These are phyloP conservation scores for Octopus sinensis DNA, from an alignment of 1,140 invertebrate genomes.

Conservation along the genomic window DNA sequence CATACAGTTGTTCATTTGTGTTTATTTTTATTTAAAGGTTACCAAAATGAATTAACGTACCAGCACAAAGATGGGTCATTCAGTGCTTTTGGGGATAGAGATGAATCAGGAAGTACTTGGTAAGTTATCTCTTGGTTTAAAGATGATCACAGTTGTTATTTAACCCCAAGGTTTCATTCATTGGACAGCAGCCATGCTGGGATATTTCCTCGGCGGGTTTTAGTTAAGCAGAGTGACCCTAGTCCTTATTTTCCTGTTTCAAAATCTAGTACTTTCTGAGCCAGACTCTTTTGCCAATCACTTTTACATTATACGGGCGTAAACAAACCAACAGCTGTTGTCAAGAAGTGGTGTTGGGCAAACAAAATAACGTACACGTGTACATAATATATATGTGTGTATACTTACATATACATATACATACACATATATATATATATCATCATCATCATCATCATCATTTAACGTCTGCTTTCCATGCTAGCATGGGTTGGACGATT, in stretches of 20 bases:
- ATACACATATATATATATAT: too few relatives aligned
- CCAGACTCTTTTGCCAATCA: not conserved
- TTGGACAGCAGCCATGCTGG: not conserved
- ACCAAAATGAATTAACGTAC: constrained; percentile 90
- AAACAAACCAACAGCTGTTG: too few relatives aligned
- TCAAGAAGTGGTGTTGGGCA: too few relatives aligned
- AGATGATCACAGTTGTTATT: not conserved
- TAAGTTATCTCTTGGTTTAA: constrained; percentile 28
- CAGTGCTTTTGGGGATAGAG: constrained; percentile 82
- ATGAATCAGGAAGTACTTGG: constrained; percentile 87
- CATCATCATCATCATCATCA: too few relatives aligned
- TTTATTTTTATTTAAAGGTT: too few relatives aligned
- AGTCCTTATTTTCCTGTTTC: constrained; percentile 49
- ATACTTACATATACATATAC: too few relatives aligned
- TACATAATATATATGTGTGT: too few relatives aligned
- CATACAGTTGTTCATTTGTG: too few relatives aligned
- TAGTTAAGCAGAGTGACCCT: constrained; percentile 76
- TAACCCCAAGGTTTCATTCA: not conserved
- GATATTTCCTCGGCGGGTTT: not conserved
- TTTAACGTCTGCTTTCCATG: too few relatives aligned
- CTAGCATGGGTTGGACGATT: too few relatives aligned
- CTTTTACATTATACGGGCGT: not conserved
- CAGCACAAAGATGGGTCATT: constrained; percentile 87
- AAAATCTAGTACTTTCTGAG: not conserved
- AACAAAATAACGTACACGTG: too few relatives aligned